Conservation (phyloP, 2,113 vertebrate species). For the Alces alces region DNA sequence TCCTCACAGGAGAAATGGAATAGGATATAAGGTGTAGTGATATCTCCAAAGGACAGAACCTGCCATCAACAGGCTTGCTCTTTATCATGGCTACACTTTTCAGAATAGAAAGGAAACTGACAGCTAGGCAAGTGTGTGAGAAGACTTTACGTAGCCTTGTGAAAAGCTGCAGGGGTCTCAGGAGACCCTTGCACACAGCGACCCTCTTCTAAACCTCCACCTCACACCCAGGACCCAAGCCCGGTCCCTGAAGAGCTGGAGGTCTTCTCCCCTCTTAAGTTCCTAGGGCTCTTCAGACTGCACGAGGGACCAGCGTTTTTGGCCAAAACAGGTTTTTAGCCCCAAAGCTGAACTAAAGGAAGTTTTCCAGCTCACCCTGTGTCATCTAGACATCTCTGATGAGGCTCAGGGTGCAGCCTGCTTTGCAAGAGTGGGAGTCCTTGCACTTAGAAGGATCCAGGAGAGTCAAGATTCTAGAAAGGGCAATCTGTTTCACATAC, state of each 20-base stretch:
- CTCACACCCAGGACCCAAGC: background rate
- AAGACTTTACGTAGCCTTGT: background rate
- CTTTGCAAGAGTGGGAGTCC: background rate
- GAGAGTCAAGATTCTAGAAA: background rate
- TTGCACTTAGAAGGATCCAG: background rate
- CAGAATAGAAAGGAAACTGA: background rate
- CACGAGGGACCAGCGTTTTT: background rate
- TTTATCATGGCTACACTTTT: background rate
- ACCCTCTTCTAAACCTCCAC: background rate
- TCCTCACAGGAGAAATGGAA: background rate
- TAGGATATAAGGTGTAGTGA: background rate
- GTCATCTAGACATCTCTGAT: slow-evolving; percentile 28
- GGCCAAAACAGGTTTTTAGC: slow-evolving; percentile 48
- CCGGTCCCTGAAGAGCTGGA: background rate
- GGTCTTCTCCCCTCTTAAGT: background rate
- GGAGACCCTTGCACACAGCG: background rate
- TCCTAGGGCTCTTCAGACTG: background rate
- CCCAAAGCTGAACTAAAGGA: slow-evolving; percentile 45
- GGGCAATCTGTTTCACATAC: background rate
- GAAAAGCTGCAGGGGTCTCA: background rate
- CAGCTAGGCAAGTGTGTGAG: background rate
- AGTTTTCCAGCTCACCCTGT: slow-evolving; percentile 37
- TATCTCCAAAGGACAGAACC: background rate
- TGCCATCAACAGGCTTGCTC: background rate
- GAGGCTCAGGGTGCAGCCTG: background rate